phyloP scores from a whole-genome alignment of 2,113 vertebrate genomes.

The Trinectes maculatus region DNA sequence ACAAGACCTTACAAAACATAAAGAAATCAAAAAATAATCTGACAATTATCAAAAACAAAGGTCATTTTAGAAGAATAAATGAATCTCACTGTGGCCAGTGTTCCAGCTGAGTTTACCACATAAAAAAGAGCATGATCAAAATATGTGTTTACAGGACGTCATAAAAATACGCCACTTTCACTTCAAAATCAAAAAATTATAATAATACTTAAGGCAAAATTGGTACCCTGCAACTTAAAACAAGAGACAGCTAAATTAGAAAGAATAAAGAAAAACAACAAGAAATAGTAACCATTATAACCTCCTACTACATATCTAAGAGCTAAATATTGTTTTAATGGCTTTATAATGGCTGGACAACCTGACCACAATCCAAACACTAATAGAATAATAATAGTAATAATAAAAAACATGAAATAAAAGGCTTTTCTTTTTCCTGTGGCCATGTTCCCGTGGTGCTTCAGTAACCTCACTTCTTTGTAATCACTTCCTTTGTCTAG shows the following conservation, averaged over 20 bases:
- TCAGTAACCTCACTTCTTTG: constrained; percentile 33
- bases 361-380: constrained; percentile 47
- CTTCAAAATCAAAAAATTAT: constrained; percentile 83
- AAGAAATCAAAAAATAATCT: constrained; percentile 68
- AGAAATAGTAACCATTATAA: constrained; percentile 20
- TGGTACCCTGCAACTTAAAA: constrained; percentile 82
- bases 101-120: constrained; percentile 58
- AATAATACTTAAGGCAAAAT: constrained; percentile 92
- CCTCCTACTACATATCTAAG: constrained; percentile 39
- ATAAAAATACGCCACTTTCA: constrained; percentile 56
- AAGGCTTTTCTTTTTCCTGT: constrained; percentile 44
- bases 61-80: constrained; percentile 76
- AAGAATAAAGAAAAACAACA: constrained; percentile 39
- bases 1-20: constrained; percentile 76
- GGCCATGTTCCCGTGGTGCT: constrained; percentile 57
- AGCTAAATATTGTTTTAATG: constrained; percentile 84
- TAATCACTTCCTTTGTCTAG: constrained; percentile 37
- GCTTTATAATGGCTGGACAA: constrained; percentile 82
- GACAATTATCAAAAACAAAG: constrained; percentile 69
- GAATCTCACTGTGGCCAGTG: constrained; percentile 70
- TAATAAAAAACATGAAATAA: constrained; percentile 16
- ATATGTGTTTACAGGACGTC: constrained; percentile 52
- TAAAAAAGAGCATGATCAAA: constrained; percentile 61
- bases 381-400: constrained; percentile 10
- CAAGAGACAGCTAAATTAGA: constrained; percentile 48